Percentiles rank a stretch among this genome's conserved stretches.
These are phyloP conservation scores for Casuarius casuarius DNA, from an alignment of 2,113 vertebrate species.

Conservation along the genomic window DNA sequence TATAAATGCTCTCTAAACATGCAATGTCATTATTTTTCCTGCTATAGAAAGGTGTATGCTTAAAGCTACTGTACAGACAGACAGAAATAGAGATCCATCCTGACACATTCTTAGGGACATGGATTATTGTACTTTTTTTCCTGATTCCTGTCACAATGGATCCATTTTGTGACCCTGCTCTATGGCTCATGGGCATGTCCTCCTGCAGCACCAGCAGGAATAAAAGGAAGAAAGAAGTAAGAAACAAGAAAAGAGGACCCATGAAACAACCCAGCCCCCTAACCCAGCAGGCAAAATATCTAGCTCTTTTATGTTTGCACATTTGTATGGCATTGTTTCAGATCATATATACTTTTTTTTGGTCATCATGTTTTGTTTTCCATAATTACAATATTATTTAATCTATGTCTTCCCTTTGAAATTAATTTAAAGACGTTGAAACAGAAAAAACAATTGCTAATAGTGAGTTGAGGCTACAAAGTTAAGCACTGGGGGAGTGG, in stretches of 20 bases:
- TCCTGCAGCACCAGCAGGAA: not conserved
- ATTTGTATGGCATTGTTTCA: not conserved
- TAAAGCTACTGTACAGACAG: slow-evolving; percentile 20
- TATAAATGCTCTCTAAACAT: not conserved
- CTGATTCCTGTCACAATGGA: slow-evolving; percentile 40
- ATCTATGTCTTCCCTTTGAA: not conserved
- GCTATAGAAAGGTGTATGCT: not conserved
- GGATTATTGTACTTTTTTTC: slow-evolving; percentile 6
- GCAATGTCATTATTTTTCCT: slow-evolving; percentile 11
- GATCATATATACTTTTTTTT: not conserved
- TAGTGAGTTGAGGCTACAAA: not conserved
- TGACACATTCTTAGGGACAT: slow-evolving; percentile 38
- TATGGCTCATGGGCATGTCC: slow-evolving; percentile 8
- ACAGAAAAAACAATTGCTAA: not conserved
- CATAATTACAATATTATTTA: not conserved
- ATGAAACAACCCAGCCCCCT: not conserved
- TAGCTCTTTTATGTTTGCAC: not conserved
- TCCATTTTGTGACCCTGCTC: slow-evolving; percentile 19
- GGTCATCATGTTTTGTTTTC: not conserved
- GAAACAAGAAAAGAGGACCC: not conserved
- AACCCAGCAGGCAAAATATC: not conserved
- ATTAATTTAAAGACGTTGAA: not conserved
- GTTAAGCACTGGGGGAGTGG: not conserved
- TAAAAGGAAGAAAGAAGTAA: not conserved
- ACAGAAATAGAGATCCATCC: slow-evolving; percentile 22